These are phyloP conservation scores for Sylvia borin DNA, from an alignment of 2,797 vertebrate genomes.

Conservation along the genomic window DNA sequence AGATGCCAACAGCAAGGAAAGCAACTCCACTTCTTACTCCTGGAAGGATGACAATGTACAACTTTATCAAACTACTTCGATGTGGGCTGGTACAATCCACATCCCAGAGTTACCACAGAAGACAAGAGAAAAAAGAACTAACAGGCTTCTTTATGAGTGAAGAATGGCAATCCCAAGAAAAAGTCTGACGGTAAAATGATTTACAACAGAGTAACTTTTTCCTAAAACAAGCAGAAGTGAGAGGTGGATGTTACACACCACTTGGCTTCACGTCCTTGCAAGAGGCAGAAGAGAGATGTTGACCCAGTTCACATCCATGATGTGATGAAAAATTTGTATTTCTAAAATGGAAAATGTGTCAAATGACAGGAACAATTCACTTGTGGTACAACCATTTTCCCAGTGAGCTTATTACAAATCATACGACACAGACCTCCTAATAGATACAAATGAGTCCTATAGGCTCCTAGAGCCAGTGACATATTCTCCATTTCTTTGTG, in stretches of 20 bases:
- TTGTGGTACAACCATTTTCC: background rate
- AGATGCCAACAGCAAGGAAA: background rate
- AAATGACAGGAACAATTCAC: background rate
- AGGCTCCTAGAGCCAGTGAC: background rate
- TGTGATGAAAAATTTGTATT: background rate
- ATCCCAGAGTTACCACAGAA: background rate
- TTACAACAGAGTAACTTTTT: background rate
- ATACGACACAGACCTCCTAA: background rate
- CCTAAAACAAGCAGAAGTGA: background rate
- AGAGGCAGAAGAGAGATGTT: background rate
- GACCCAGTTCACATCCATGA: background rate
- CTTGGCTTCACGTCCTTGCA: fast-evolving
- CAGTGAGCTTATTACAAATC: background rate
- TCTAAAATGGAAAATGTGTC: background rate
- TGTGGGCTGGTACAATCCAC: background rate
- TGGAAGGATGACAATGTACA: background rate
- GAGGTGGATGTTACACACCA: background rate
- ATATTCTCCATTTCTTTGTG: background rate
- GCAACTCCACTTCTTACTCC: background rate
- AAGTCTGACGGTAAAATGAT: background rate
- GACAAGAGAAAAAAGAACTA: background rate
- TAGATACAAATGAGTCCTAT: background rate
- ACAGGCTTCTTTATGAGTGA: background rate
- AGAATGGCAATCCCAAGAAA: background rate
- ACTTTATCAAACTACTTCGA: background rate